Evolutionary conservation across 1,140 invertebrate genomes (phyloP).

Genomic region (Drosophila sproati): DNA sequence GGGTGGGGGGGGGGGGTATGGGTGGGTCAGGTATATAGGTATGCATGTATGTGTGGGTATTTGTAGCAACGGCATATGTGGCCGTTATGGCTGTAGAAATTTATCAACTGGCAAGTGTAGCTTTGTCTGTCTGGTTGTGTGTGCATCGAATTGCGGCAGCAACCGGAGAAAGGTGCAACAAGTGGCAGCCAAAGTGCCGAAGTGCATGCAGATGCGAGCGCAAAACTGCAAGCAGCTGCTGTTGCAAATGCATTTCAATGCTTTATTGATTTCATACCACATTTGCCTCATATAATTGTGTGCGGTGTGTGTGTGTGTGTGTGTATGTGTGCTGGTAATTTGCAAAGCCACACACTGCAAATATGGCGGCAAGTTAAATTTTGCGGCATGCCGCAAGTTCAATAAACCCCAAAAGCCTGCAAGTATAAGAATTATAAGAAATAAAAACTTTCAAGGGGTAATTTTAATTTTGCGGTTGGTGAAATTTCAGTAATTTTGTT

Average conservation of each 20-base stretch:
- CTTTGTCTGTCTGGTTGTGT: slow-evolving; percentile 24
- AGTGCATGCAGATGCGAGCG: slow-evolving; percentile 48
- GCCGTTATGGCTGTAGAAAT: slow-evolving; percentile 77
- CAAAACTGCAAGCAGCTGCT: slow-evolving; percentile 52
- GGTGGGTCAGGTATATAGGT: slow-evolving; percentile 1
- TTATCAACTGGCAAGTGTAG: slow-evolving; percentile 58
- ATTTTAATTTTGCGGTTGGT: too few relatives aligned
- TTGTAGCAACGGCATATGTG: slow-evolving; percentile 67
- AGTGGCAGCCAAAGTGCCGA: slow-evolving; percentile 75
- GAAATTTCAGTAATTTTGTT: not conserved
- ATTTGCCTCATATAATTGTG: slow-evolving; percentile 60
- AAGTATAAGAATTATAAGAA: not conserved
- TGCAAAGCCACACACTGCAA: not conserved
- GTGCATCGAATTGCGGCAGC: slow-evolving; percentile 66
- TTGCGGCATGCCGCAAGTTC: slow-evolving; percentile 23
- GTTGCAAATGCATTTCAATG: slow-evolving; percentile 63
- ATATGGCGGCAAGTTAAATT: slow-evolving; percentile 10
- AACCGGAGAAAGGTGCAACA: slow-evolving; percentile 76
- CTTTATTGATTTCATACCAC: slow-evolving; percentile 80
- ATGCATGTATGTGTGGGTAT: slow-evolving; percentile 13
- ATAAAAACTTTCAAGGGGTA: not conserved
- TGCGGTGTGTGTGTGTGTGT: slow-evolving; percentile 19
- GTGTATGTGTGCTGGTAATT: slow-evolving; percentile 40
- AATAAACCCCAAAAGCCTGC: slow-evolving; percentile 10
- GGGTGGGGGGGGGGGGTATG: not conserved